Percentiles rank a stretch among this genome's conserved stretches.
phyloP scores from a whole-genome alignment of 1,140 invertebrate genomes.

The Notospermus geniculatus region DNA sequence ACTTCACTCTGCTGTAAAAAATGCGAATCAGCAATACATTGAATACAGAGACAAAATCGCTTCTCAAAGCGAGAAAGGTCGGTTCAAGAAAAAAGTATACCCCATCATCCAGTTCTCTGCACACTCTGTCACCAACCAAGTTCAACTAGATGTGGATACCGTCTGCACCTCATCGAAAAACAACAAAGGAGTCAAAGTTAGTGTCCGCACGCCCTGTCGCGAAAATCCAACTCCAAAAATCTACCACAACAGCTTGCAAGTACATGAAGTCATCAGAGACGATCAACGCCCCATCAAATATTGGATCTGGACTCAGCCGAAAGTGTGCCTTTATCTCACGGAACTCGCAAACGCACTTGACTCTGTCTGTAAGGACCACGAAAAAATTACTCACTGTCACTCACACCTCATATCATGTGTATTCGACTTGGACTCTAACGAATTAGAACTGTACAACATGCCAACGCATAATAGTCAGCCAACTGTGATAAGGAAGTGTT shows the following conservation, averaged over 20 bases:
- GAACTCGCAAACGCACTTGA: neutral
- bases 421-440: constrained; percentile 8
- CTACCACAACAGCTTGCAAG: neutral
- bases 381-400: no score
- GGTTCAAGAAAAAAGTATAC: constrained; percentile 6
- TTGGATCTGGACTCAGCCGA: constrained; percentile 7
- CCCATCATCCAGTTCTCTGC: constrained; percentile 3
- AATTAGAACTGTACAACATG: constrained; percentile 8
- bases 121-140: neutral
- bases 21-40: neutral
- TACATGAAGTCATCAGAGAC: constrained; percentile 1
- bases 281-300: neutral
- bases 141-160: constrained; percentile 1
- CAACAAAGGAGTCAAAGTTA: neutral
- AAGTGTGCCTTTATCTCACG: neutral
- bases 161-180: constrained; percentile 4
- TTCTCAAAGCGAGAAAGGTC: neutral
- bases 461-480: neutral
- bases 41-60: neutral
- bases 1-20: neutral
- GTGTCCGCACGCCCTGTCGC: neutral
- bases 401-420: constrained; percentile 2
- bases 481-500: neutral
- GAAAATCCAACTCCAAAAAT: neutral
- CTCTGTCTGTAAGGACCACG: neutral